phyloP scores from a whole-genome alignment of 2,888 invertebrate genomes.

The Resseliella maxima region DNA sequence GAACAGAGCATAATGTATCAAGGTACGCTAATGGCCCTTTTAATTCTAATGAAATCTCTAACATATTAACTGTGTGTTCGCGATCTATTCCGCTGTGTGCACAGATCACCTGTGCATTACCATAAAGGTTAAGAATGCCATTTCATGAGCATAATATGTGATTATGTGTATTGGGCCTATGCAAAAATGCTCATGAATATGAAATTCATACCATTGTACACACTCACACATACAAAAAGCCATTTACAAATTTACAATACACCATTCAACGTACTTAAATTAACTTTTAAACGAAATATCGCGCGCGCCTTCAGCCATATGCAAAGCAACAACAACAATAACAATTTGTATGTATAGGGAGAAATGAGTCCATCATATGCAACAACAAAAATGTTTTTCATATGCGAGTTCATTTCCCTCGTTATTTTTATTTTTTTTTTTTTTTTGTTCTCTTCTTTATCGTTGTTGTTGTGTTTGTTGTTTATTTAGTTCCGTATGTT shows the following conservation, averaged over 20 bases:
- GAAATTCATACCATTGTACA: slow-evolving; percentile 10
- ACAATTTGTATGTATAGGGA: background rate
- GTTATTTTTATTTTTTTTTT: background rate
- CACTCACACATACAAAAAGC: background rate
- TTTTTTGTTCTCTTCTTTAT: too few species aligned
- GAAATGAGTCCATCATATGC: background rate
- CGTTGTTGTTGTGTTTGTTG: background rate
- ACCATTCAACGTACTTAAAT: slow-evolving; percentile 4
- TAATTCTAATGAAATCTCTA: background rate
- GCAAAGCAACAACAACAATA: background rate
- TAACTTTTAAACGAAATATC: slow-evolving; percentile 48
- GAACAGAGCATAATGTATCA: slow-evolving; percentile 16
- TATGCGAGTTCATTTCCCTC: slow-evolving; percentile 54
- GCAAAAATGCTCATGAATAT: slow-evolving; percentile 51
- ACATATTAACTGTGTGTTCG: too few species aligned
- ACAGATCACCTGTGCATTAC: slow-evolving; percentile 47
- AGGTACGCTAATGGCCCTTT: background rate
- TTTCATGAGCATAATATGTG: slow-evolving; percentile 48
- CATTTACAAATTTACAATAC: background rate
- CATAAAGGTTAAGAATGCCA: slow-evolving; percentile 48
- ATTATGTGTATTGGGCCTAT: slow-evolving; percentile 33
- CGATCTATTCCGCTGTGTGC: background rate
- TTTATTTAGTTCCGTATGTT: slow-evolving; percentile 42
- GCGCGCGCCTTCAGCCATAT: slow-evolving; percentile 1
- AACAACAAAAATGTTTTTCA: slow-evolving; percentile 23